These are phyloP conservation scores for Omphaloscelis lunosa DNA, from an alignment of 2,888 invertebrate species.

Conservation along the genomic window DNA sequence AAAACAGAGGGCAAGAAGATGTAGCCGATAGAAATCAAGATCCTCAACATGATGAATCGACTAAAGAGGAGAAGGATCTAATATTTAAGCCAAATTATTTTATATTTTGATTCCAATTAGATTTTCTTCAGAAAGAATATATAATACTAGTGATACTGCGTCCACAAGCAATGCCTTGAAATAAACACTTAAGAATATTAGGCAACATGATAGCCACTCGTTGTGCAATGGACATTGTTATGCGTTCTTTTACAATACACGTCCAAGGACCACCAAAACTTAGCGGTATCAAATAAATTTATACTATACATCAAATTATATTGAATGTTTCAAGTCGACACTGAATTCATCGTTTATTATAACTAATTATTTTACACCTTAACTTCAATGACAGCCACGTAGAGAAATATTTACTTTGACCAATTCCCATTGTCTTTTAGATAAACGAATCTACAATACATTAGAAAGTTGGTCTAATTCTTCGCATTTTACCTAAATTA, in stretches of 20 bases:
- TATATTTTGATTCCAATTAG: not conserved
- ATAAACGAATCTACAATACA: not conserved
- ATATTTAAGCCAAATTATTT: not conserved
- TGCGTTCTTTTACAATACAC: slow-evolving; percentile 52
- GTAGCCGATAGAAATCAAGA: not conserved
- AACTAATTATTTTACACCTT: not conserved
- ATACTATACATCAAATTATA: slow-evolving; percentile 4
- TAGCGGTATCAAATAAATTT: not conserved
- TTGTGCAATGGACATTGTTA: slow-evolving; percentile 56
- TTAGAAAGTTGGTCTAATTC: not conserved
- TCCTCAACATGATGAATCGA: not conserved
- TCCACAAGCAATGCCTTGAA: slow-evolving; percentile 44
- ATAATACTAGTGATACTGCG: slow-evolving; percentile 14
- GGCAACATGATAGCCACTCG: slow-evolving; percentile 45
- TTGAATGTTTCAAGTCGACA: slow-evolving; percentile 13
- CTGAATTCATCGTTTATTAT: not conserved
- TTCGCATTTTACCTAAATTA: not conserved
- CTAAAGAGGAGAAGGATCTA: not conserved
- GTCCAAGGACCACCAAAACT: slow-evolving; percentile 50
- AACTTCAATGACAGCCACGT: not conserved
- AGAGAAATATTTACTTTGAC: not conserved
- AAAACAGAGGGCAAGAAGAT: not conserved
- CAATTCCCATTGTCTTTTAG: not conserved
- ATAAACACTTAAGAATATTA: slow-evolving; percentile 42
- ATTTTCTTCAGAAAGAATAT: not conserved